phyloP scores from a whole-genome alignment of 2,113 vertebrate species.

The Rhynchomys soricoides region DNA sequence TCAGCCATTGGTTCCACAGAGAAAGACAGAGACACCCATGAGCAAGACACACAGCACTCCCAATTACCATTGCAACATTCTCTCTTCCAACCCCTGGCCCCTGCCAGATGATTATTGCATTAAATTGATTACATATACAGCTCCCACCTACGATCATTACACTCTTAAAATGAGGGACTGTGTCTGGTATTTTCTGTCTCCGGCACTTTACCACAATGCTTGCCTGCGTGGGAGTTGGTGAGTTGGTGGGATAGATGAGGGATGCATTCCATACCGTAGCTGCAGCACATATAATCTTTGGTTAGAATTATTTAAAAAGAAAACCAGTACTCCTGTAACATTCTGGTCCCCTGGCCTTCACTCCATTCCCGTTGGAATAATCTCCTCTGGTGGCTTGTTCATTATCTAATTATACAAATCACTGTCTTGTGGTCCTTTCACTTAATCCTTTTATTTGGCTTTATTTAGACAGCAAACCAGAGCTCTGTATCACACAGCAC shows the following conservation, averaged over 20 bases:
- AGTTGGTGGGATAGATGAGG: conserved; percentile 27
- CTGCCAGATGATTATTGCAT: background rate
- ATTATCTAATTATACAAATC: conserved; percentile 65
- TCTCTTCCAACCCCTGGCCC: background rate
- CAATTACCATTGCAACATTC: background rate
- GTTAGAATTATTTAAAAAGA: conserved; percentile 37
- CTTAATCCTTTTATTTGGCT: conserved; percentile 45
- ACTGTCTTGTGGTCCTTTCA: conserved; percentile 26
- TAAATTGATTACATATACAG: conserved; percentile 2
- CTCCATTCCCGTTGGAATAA: conserved; percentile 20
- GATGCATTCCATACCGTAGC: background rate
- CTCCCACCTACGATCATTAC: background rate
- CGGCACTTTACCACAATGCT: background rate
- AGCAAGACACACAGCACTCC: background rate
- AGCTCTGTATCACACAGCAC: background rate
- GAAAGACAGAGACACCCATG: background rate
- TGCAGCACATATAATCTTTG: conserved; percentile 35
- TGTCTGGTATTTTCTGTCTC: background rate
- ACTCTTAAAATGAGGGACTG: background rate
- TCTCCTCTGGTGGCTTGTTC: conserved; percentile 19
- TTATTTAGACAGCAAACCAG: conserved; percentile 31
- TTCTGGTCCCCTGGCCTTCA: background rate
- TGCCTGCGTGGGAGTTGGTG: background rate
- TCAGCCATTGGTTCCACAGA: background rate
- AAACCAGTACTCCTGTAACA: background rate